Percentiles rank a stretch among this genome's conserved stretches.
These are phyloP conservation scores for Larimichthys crocea DNA, from an alignment of 2,113 vertebrate species.

Conservation along the genomic window DNA sequence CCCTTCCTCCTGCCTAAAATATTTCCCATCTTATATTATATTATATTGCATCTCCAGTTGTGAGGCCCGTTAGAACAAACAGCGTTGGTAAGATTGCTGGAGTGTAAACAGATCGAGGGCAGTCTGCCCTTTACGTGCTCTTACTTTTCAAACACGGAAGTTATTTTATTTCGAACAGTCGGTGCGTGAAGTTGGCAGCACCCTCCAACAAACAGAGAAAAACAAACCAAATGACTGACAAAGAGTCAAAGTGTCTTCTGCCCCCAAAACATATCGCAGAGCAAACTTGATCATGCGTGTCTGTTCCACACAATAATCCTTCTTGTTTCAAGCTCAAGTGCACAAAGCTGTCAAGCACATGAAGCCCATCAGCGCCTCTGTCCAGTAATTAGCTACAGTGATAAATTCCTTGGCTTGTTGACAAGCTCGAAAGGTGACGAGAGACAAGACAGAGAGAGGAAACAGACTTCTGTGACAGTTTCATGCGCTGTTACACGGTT, in stretches of 20 bases:
- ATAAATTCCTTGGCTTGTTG: neutral
- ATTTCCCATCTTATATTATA: neutral
- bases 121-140: conserved; percentile 5
- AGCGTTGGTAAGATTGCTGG: neutral
- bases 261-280: neutral
- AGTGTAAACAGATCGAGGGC: neutral
- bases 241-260: neutral
- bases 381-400: neutral
- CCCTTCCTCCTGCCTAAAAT: neutral
- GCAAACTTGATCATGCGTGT: neutral
- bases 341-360: neutral
- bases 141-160: neutral
- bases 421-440: conserved; percentile 7
- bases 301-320: neutral
- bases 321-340: neutral
- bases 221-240: neutral
- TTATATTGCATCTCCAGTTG: conserved; percentile 10
- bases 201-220: neutral
- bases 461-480: neutral
- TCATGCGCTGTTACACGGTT: neutral
- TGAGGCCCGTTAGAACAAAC: neutral
- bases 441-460: neutral
- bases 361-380: neutral
- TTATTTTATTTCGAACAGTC: neutral
- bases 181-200: neutral